phyloP scores from a whole-genome alignment of 2,888 invertebrate species.

The Branchellion lobata region DNA sequence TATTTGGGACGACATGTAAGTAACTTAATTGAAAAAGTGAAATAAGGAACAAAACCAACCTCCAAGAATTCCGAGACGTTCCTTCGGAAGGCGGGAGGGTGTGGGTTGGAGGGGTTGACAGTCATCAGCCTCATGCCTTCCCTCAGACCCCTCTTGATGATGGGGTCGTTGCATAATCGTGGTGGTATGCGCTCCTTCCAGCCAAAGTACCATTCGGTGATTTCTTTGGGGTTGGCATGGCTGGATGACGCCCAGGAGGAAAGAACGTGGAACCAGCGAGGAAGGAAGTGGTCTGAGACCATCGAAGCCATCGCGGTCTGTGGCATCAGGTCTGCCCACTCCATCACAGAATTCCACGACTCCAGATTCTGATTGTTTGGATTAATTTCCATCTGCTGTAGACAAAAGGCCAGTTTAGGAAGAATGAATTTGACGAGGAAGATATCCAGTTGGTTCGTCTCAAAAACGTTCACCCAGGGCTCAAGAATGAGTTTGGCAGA shows the following conservation, averaged over 20 bases:
- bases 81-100: background rate
- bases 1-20: no score
- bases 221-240: conserved; percentile 80
- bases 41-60: background rate
- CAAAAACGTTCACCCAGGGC: conserved; percentile 83
- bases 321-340: conserved; percentile 85
- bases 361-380: conserved; percentile 67
- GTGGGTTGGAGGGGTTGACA: background rate
- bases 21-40: no score
- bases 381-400: conserved; percentile 60
- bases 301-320: conserved; percentile 75
- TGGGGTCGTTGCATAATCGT: conserved; percentile 65
- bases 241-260: conserved; percentile 81
- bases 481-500: conserved; percentile 87
- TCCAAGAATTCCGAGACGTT: background rate
- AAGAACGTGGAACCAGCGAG: conserved; percentile 68
- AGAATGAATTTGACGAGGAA: conserved; percentile 76
- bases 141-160: conserved; percentile 68
- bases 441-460: conserved; percentile 71
- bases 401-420: conserved; percentile 60
- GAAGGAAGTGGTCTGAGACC: conserved; percentile 85
- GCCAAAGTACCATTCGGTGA: conserved; percentile 79
- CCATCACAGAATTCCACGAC: conserved; percentile 90
- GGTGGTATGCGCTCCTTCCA: conserved; percentile 68
- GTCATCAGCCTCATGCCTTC: conserved; percentile 86